Evolutionary conservation across 2,888 invertebrate species (phyloP).

Genomic region (Cantharis rustica): DNA sequence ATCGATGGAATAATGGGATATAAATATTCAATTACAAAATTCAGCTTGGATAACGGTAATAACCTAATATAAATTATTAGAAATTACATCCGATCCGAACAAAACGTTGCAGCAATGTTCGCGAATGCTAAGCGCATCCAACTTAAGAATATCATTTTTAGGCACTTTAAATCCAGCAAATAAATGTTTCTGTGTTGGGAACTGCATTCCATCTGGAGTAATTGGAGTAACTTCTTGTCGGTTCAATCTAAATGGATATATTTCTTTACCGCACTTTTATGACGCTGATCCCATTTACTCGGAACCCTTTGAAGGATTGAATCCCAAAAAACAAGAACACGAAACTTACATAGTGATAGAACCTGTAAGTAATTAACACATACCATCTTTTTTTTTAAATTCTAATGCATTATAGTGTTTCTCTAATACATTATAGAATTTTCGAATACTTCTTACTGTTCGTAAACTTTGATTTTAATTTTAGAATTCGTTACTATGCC

Average conservation of each 20-base stretch:
- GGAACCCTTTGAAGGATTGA: conserved; percentile 67
- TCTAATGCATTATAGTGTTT: too few species aligned
- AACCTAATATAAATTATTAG: too few species aligned
- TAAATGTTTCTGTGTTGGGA: conserved; percentile 71
- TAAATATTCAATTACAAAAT: conserved; percentile 67
- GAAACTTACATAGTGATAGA: conserved; percentile 74
- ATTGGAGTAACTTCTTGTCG: conserved; percentile 75
- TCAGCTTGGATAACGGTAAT: conserved; percentile 70
- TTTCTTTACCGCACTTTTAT: conserved; percentile 81
- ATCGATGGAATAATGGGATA: conserved; percentile 67
- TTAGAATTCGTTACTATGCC: conserved; percentile 71
- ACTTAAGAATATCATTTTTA: conserved; percentile 46
- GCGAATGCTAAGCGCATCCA: too few species aligned
- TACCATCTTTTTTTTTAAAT: too few species aligned
- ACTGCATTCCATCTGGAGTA: conserved; percentile 70
- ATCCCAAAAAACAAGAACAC: conserved; percentile 68
- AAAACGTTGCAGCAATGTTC: too few species aligned
- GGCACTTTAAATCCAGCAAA: conserved; percentile 62
- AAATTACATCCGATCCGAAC: too few species aligned
- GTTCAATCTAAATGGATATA: conserved; percentile 76
- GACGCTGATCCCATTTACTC: conserved; percentile 69
- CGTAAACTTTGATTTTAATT: neutral
- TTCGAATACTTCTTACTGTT: too few species aligned
- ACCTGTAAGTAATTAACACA: too few species aligned
- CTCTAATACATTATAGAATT: too few species aligned